Evolutionary conservation across 2,797 vertebrate species (phyloP).

Genomic region (Ciconia nigra): DNA sequence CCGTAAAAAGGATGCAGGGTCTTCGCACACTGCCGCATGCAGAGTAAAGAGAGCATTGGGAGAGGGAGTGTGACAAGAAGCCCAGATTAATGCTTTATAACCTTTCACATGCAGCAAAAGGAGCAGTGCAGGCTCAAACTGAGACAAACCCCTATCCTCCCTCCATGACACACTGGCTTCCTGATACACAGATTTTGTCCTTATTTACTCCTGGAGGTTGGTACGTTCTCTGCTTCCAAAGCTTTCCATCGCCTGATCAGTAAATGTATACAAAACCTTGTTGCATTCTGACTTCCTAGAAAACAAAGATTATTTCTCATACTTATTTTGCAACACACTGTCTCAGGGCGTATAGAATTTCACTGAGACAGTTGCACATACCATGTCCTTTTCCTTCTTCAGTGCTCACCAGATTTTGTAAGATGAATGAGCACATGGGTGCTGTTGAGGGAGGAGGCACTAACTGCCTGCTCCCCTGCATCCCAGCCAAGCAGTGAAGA

Average conservation of each 20-base stretch:
- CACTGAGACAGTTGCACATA: neutral
- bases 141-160: neutral
- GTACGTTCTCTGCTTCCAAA: neutral
- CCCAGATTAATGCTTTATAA: neutral
- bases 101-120: neutral
- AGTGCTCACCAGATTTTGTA: accelerated
- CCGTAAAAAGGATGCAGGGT: accelerated
- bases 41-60: neutral
- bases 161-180: neutral
- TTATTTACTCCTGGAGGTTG: neutral
- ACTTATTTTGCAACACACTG: neutral
- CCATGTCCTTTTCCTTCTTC: neutral
- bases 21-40: accelerated
- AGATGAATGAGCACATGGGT: neutral
- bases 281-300: neutral
- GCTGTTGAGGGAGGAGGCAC: neutral
- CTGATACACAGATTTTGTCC: neutral
- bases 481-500: neutral
- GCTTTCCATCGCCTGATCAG: neutral
- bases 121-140: neutral
- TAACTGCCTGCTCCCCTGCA: neutral
- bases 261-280: neutral
- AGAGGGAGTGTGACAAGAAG: neutral
- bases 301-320: neutral
- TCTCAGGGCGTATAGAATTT: neutral